These are phyloP conservation scores for Xerus inauris DNA, from an alignment of 2,113 vertebrate genomes.

Conservation along the genomic window DNA sequence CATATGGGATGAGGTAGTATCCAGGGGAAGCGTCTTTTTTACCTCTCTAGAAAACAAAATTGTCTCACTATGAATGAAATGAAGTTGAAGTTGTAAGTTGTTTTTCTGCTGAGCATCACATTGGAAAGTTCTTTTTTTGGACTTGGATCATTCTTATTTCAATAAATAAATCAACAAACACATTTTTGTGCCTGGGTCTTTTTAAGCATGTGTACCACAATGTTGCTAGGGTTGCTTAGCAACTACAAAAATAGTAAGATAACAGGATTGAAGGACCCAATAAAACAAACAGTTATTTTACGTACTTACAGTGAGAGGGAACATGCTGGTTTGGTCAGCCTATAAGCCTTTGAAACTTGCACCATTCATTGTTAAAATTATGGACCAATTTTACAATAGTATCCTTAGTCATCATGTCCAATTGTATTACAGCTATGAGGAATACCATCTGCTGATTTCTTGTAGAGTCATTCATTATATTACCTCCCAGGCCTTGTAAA, in stretches of 20 bases:
- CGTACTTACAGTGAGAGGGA: slow-evolving; percentile 48
- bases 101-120: slow-evolving; percentile 29
- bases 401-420: slow-evolving; percentile 23
- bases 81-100: slow-evolving; percentile 30
- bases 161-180: slow-evolving; percentile 72
- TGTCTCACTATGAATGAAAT: slow-evolving; percentile 4
- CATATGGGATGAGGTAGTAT: not conserved
- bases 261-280: slow-evolving; percentile 41
- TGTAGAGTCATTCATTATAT: not conserved
- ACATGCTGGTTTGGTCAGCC: slow-evolving; percentile 33
- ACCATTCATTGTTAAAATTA: slow-evolving; percentile 59
- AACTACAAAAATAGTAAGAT: slow-evolving; percentile 71
- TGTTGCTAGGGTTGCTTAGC: slow-evolving; percentile 78
- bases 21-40: not conserved
- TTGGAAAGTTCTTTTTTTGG: slow-evolving; percentile 68
- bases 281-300: slow-evolving; percentile 73
- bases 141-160: slow-evolving; percentile 71
- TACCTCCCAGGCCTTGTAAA: slow-evolving; percentile 46
- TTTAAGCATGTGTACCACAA: slow-evolving; percentile 41
- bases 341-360: slow-evolving; percentile 59
- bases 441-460: slow-evolving; percentile 49
- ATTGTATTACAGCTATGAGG: not conserved
- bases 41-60: slow-evolving; percentile 46
- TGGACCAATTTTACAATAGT: slow-evolving; percentile 42
- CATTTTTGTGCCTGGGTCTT: slow-evolving; percentile 57